Percentiles rank a stretch among this genome's conserved stretches.
Evolutionary conservation across 2,113 vertebrate genomes (phyloP).

Genomic region (Vulpes vulpes): DNA sequence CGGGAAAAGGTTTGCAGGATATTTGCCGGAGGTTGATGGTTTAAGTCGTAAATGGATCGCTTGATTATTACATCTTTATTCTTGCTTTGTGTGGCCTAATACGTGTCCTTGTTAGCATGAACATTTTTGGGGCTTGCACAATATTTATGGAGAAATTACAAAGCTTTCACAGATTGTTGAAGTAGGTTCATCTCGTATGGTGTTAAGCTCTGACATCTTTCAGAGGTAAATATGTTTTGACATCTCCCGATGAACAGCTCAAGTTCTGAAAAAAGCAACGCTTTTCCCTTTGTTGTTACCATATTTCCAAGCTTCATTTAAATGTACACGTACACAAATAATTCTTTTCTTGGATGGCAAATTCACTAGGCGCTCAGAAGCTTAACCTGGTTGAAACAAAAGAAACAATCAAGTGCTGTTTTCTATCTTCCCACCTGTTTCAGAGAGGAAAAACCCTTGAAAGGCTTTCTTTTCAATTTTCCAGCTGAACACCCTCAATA

Average conservation of each 20-base stretch:
- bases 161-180: conserved; percentile 27
- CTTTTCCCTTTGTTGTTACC: background rate
- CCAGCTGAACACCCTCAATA: conserved; percentile 73
- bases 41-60: conserved; percentile 9
- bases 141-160: conserved; percentile 59
- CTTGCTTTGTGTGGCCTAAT: conserved; percentile 39
- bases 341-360: conserved; percentile 2
- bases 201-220: conserved; percentile 65
- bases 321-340: background rate
- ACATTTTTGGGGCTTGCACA: conserved; percentile 56
- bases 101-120: conserved; percentile 58
- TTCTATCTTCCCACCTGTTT: conserved; percentile 70
- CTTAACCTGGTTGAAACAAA: conserved; percentile 60
- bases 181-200: conserved; percentile 11
- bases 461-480: conserved; percentile 80
- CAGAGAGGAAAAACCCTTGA: conserved; percentile 65
- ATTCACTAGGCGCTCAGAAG: conserved; percentile 52
- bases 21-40: conserved; percentile 41
- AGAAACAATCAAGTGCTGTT: conserved; percentile 60
- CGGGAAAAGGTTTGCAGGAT: conserved; percentile 13
- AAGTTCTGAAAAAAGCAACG: conserved; percentile 10
- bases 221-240: conserved; percentile 67
- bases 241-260: conserved; percentile 46
- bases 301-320: conserved; percentile 27
- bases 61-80: conserved; percentile 45